A percentile compares a stretch with the other conserved stretches of the same genome.
phyloP scores from a whole-genome alignment of 2,113 vertebrate genomes.

The Lepisosteus osseus region DNA sequence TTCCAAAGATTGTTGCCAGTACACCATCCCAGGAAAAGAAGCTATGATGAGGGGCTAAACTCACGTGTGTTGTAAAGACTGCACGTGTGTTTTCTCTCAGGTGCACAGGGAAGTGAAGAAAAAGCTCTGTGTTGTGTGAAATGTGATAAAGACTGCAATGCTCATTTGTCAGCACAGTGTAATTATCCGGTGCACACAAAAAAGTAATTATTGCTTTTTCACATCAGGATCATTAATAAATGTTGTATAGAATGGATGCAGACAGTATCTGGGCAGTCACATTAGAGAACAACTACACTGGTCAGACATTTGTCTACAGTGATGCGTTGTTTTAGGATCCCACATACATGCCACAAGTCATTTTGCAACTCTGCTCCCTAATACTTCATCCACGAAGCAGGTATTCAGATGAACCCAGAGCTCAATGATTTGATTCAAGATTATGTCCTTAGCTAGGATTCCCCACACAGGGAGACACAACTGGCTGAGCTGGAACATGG shows the following conservation, averaged over 20 bases:
- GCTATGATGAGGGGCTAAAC: not conserved
- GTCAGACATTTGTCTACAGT: conserved; percentile 36
- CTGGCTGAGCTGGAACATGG: too few species aligned
- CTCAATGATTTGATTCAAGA: too few species aligned
- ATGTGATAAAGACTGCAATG: conserved; percentile 52
- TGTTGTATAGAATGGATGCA: conserved; percentile 39
- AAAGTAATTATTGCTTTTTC: conserved; percentile 54
- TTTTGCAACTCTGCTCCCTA: conserved; percentile 12
- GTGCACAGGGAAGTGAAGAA: too few species aligned
- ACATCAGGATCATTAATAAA: conserved; percentile 21
- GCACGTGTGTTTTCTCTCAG: too few species aligned
- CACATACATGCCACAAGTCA: too few species aligned
- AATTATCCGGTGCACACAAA: conserved; percentile 46
- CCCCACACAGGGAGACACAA: too few species aligned
- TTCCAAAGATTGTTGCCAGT: conserved; percentile 55
- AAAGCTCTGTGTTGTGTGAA: conserved; percentile 43
- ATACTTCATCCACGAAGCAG: too few species aligned
- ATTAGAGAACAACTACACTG: conserved; percentile 39
- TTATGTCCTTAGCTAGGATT: too few species aligned
- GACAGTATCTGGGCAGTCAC: conserved; percentile 60
- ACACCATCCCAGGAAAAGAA: conserved; percentile 10
- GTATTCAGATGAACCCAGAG: too few species aligned
- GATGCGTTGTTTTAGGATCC: conserved; percentile 21
- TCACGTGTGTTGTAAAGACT: too few species aligned
- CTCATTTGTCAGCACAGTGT: conserved; percentile 61